Evolutionary conservation across 1,140 invertebrate species (phyloP).

Genomic region (Calephelis nemesis): DNA sequence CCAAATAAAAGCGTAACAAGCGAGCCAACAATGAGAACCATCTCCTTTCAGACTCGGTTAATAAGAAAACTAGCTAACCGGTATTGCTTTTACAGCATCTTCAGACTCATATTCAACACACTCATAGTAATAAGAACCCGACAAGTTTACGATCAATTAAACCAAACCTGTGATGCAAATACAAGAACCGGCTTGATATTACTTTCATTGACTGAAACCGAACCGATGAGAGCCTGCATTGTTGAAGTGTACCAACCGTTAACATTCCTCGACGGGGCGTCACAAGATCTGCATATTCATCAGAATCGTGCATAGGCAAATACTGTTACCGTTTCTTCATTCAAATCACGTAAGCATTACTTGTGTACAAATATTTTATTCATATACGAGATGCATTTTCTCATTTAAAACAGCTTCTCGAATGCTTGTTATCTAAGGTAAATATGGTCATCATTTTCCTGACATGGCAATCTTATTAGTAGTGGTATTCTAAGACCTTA

Average conservation of each 20-base stretch:
- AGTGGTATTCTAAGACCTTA: no score
- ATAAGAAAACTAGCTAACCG: not conserved
- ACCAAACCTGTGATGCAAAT: slow-evolving; percentile 38
- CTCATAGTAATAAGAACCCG: slow-evolving; percentile 11
- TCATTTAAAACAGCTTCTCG: not conserved
- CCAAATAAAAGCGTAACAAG: no score
- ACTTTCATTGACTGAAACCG: slow-evolving; percentile 58
- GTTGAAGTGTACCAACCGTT: slow-evolving; percentile 68
- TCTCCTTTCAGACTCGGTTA: no score
- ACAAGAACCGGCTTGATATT: slow-evolving; percentile 52
- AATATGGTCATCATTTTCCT: not conserved
- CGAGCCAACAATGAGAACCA: no score
- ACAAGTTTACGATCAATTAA: slow-evolving; percentile 45
- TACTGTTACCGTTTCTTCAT: slow-evolving; percentile 56
- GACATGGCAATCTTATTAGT: no score
- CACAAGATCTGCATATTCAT: slow-evolving; percentile 70
- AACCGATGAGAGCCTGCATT: slow-evolving; percentile 35
- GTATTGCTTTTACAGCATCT: not conserved
- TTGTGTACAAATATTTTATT: slow-evolving; percentile 50
- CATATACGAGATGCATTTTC: slow-evolving; percentile 43
- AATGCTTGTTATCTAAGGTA: not conserved
- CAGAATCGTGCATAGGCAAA: slow-evolving; percentile 55
- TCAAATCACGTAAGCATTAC: slow-evolving; percentile 49
- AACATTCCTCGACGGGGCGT: slow-evolving; percentile 64
- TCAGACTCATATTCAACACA: not conserved